Evolutionary conservation across 2,113 vertebrate species (phyloP).

Genomic region (Kryptolebias marmoratus): DNA sequence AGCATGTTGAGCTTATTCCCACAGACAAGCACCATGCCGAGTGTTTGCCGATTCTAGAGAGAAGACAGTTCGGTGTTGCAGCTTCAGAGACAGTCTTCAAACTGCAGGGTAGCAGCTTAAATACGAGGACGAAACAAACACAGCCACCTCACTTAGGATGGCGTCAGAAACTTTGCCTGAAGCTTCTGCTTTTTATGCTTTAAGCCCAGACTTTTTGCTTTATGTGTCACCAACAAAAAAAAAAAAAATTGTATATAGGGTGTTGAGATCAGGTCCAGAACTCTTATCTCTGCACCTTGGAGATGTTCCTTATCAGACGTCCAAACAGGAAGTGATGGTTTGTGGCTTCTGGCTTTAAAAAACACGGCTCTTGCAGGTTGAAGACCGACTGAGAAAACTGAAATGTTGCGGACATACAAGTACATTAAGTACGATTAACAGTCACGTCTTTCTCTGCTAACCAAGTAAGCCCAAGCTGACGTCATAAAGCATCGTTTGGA

Average conservation of each 20-base stretch:
- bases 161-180: conserved; percentile 30
- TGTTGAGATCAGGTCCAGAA: neutral
- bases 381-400: conserved; percentile 29
- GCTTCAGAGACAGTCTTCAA: conserved; percentile 11
- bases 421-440: conserved; percentile 60
- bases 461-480: conserved; percentile 41
- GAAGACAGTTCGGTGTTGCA: conserved; percentile 24
- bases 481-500: conserved; percentile 52
- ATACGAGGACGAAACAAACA: neutral
- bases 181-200: conserved; percentile 21
- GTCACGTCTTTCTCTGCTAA: conserved; percentile 46
- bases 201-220: conserved; percentile 6
- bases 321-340: conserved; percentile 26
- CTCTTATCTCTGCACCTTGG: conserved; percentile 5
- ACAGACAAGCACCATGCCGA: conserved; percentile 10
- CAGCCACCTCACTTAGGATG: conserved; percentile 2
- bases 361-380: conserved; percentile 35
- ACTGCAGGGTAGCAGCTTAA: conserved; percentile 39
- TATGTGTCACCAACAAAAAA: neutral
- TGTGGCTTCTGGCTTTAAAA: conserved; percentile 15
- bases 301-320: conserved; percentile 6
- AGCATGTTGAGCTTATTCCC: conserved; percentile 29
- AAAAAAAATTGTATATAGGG: too few species aligned
- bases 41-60: neutral
- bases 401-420: conserved; percentile 41